Percentiles rank a stretch among this genome's conserved stretches.
Conservation (phyloP, 1,140 invertebrate species). For the Oryzaephilus surinamensis region DNA sequence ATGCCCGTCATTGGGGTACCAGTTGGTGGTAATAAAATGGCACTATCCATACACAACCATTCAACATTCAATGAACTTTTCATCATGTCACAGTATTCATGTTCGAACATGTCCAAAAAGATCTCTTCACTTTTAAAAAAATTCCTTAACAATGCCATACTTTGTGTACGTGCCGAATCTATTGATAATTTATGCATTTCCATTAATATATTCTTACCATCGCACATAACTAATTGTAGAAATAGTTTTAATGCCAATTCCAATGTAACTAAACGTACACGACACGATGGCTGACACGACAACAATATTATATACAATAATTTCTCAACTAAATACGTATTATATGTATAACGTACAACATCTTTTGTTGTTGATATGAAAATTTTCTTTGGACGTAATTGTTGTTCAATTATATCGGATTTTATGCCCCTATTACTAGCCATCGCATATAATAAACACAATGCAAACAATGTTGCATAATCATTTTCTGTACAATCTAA, state of each 20-base stretch:
- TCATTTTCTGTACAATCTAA: constrained; percentile 85
- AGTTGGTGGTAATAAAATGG: constrained; percentile 90
- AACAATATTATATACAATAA: constrained; percentile 68
- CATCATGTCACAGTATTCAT: constrained; percentile 88
- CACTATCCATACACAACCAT: constrained; percentile 92
- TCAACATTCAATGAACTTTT: constrained; percentile 83
- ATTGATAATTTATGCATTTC: constrained; percentile 58
- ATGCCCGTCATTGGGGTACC: constrained; percentile 94
- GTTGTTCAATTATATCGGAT: constrained; percentile 57
- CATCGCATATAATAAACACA: constrained; percentile 88
- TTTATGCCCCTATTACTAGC: constrained; percentile 81
- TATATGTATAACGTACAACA: constrained; percentile 49
- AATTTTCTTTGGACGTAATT: constrained; percentile 40
- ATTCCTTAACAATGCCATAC: constrained; percentile 75
- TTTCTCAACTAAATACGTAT: constrained; percentile 64
- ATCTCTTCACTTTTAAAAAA: constrained; percentile 98
- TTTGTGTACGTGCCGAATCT: constrained; percentile 74
- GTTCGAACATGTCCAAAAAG: constrained; percentile 98
- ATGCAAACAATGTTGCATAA: constrained; percentile 82
- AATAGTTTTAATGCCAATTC: constrained; percentile 78
- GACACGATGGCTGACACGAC: constrained; percentile 71
- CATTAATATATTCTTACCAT: constrained; percentile 42
- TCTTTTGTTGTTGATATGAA: constrained; percentile 22
- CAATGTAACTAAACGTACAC: constrained; percentile 84
- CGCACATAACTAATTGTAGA: constrained; percentile 40